A percentile compares a stretch with the other conserved stretches of the same genome.
Conservation (phyloP, 2,797 vertebrate genomes). For the Molossus molossus region DNA sequence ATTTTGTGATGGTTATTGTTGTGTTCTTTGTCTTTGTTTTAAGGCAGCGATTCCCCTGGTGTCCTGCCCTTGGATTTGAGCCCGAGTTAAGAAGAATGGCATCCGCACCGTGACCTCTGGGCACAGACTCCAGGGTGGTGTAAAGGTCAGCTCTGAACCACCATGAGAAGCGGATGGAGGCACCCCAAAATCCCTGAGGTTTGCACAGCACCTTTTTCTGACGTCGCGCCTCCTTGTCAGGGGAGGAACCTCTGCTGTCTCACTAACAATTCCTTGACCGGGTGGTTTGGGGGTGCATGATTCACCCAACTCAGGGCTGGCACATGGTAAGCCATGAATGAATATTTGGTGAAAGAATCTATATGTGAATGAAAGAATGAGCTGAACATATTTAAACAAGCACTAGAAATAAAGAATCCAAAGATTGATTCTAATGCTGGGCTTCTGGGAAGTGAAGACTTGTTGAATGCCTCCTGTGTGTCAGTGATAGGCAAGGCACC, state of each 20-base stretch:
- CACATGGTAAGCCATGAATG: background rate
- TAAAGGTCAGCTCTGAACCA: background rate
- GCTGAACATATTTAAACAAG: background rate
- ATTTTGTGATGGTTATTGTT: slow-evolving; percentile 51
- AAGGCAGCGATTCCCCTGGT: background rate
- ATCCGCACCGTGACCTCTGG: background rate
- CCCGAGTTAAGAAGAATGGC: background rate
- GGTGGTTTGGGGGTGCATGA: background rate
- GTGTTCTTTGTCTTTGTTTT: slow-evolving; percentile 53
- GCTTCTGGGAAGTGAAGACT: background rate
- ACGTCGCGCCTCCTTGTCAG: background rate
- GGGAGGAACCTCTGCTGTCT: background rate
- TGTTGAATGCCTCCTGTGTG: background rate
- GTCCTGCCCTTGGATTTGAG: background rate
- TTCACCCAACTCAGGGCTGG: background rate
- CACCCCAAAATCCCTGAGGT: background rate
- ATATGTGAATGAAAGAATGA: background rate
- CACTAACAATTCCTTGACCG: background rate
- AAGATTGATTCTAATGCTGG: background rate
- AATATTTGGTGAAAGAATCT: background rate
- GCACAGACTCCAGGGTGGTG: background rate
- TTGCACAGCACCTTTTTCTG: background rate
- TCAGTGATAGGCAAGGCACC: background rate
- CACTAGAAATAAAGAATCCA: background rate
- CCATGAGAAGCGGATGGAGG: background rate